Evolutionary conservation across 2,113 vertebrate species (phyloP).

Genomic region (Halcyon senegalensis): DNA sequence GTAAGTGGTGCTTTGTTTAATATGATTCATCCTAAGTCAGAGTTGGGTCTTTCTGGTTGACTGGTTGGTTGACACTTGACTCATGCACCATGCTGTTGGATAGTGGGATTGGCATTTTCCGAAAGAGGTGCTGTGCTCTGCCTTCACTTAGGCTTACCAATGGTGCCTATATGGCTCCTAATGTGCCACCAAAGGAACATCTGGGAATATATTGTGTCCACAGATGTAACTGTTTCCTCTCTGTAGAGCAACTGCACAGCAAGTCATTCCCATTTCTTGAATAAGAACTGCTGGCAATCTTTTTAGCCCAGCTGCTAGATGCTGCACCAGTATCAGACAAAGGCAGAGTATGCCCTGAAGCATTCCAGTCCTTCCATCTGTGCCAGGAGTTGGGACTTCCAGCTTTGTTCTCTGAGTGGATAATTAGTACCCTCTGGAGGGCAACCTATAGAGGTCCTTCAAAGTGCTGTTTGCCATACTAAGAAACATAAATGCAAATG

Average conservation of each 20-base stretch:
- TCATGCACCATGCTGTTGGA: not conserved
- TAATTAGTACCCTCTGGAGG: not conserved
- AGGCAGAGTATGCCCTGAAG: not conserved
- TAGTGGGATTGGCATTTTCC: fast-evolving
- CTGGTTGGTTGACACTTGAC: not conserved
- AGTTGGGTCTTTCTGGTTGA: not conserved
- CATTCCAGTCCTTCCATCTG: not conserved
- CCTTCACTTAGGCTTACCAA: not conserved
- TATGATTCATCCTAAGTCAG: not conserved
- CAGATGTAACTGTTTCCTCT: not conserved
- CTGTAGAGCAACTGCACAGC: not conserved
- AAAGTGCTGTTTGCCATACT: not conserved
- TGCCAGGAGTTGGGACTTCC: not conserved
- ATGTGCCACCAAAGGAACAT: not conserved
- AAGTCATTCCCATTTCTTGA: not conserved
- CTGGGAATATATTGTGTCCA: not conserved
- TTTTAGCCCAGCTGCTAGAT: not conserved
- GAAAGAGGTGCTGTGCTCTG: not conserved
- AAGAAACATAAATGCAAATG: not conserved
- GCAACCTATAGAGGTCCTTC: not conserved
- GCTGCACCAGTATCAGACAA: not conserved
- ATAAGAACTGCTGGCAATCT: not conserved
- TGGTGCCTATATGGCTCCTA: not conserved
- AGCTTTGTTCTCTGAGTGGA: not conserved
- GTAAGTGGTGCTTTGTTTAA: not conserved